Percentiles rank a stretch among this genome's conserved stretches.
Evolutionary conservation across 2,888 invertebrate species (phyloP).

Genomic region (Emmelina monodactyla): DNA sequence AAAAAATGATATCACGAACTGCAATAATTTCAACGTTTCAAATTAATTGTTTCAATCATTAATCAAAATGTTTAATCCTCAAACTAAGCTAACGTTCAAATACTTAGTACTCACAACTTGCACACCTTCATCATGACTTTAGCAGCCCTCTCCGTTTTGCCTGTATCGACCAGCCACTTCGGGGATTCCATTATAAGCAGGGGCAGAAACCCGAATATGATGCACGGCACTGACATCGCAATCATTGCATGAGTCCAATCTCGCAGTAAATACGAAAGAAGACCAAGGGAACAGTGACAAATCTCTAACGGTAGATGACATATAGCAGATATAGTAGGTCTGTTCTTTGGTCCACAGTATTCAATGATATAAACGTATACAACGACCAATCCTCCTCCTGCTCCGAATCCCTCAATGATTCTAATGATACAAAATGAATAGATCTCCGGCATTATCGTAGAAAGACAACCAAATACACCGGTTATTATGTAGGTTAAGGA

Average conservation of each 20-base stretch:
- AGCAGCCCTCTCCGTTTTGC: conserved; percentile 24
- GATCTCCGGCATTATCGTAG: conserved; percentile 29
- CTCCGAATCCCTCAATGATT: conserved; percentile 36
- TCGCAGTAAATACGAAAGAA: conserved; percentile 36
- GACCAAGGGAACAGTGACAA: conserved; percentile 33
- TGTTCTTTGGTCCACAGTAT: conserved; percentile 30
- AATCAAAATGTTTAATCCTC: no score
- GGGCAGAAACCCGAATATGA: conserved; percentile 23
- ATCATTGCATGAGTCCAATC: conserved; percentile 35
- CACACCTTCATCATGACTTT: conserved; percentile 32
- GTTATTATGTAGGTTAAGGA: conserved; percentile 23
- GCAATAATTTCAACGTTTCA: no score
- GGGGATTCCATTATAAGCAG: conserved; percentile 38
- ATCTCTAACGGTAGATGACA: conserved; percentile 40
- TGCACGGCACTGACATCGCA: conserved; percentile 35
- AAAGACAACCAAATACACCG: conserved; percentile 28
- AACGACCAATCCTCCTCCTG: conserved; percentile 40
- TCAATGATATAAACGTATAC: conserved; percentile 38
- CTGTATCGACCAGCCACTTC: conserved; percentile 44
- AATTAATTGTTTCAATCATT: no score
- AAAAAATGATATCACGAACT: no score
- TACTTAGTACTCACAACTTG: conserved; percentile 30
- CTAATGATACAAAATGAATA: conserved; percentile 30
- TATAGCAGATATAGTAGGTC: conserved; percentile 35
- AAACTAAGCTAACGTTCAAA: neutral